Base-by-base conservation (phyloP, 2,797 vertebrate species). In the Paratrypauchen microcephalus region DNA sequence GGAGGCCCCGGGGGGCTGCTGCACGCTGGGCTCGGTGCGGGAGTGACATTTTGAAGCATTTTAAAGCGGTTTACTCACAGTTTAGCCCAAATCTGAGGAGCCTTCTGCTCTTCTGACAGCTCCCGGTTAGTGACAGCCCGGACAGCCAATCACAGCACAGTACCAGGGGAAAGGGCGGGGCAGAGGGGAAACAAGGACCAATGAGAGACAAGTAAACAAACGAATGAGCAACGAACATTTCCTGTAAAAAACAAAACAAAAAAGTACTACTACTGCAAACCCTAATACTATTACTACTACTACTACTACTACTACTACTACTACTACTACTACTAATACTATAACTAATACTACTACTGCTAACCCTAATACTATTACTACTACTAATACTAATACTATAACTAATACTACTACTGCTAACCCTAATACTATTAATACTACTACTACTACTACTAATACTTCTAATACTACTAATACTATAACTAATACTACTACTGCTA, bases 1-100 rank as follows among this genome's bases (percentile, higher is more conserved):
- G 19, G 2, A 24, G 2, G 11, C 21, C 1, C 8, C 52, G 52
- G 52, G 52, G 9, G n/a, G 52, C 9, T 52, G 5, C 18, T 50
- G 47, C 16, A 50, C 18, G 16, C 15, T 50, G 19, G 52, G 4
- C 21, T 45, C 41, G 13, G 13, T 3, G 19, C 6, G 5, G 19
- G 48, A 8, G 12, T 2, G 55, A 15, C 1, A 2, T 26, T 28
- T 19, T 2, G 9, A 6, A 6, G 28, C 24, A 16, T 59, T 59
- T 56, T 59, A 16, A 59, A 59, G 16, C 30, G 12, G 12, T 5
- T 36, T 60, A 60, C 58, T 60, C 30, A 60, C 58, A 60, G 58
- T 59, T 32, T 5, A 5, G 16, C 11, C 41, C 41, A 3, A 45
- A 13, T 26, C 5, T 5, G 58, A 36, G 30, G 28, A 36, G 30